Percentiles rank a stretch among this genome's conserved stretches.
Evolutionary conservation across 2,797 vertebrate species (phyloP).

Genomic region (Momotus momota): DNA sequence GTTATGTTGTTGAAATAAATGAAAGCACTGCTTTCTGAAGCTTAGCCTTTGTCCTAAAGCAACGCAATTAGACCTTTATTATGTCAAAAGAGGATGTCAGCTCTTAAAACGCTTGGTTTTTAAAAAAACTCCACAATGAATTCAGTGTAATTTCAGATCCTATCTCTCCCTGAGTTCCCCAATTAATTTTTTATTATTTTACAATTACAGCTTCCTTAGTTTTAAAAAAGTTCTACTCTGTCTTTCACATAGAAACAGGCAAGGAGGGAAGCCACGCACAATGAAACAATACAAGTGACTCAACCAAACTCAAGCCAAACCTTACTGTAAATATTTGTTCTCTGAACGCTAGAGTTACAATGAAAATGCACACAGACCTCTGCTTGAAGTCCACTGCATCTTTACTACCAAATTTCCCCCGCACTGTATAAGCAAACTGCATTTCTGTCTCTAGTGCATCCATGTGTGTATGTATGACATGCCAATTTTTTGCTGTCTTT

Average conservation of each 20-base stretch:
- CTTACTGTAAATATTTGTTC: background rate
- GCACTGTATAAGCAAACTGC: background rate
- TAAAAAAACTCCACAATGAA: conserved; percentile 50
- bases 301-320: background rate
- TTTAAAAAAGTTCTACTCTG: conserved; percentile 21
- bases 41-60: conserved; percentile 43
- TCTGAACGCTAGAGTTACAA: background rate
- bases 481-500: background rate
- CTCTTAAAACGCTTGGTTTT: conserved; percentile 30
- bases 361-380: background rate
- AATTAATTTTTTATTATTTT: conserved; percentile 62
- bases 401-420: background rate
- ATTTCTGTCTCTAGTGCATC: rapidly evolving
- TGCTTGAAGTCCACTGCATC: background rate
- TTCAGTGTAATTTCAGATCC: conserved; percentile 45
- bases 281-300: conserved; percentile 69
- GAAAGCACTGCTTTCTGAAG: background rate
- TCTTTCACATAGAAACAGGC: conserved; percentile 23
- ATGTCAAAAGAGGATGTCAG: conserved; percentile 56
- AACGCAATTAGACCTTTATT: conserved; percentile 11
- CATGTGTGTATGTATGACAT: rapidly evolving
- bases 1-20: conserved; percentile 30
- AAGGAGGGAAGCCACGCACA: conserved; percentile 41
- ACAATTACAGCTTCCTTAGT: conserved; percentile 51
- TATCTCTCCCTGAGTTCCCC: conserved; percentile 1